Evolutionary conservation across 2,797 vertebrate species (phyloP), one percentile per base, ranked within the genome.

Genomic region (Rhinophrynus dorsalis): DNA sequence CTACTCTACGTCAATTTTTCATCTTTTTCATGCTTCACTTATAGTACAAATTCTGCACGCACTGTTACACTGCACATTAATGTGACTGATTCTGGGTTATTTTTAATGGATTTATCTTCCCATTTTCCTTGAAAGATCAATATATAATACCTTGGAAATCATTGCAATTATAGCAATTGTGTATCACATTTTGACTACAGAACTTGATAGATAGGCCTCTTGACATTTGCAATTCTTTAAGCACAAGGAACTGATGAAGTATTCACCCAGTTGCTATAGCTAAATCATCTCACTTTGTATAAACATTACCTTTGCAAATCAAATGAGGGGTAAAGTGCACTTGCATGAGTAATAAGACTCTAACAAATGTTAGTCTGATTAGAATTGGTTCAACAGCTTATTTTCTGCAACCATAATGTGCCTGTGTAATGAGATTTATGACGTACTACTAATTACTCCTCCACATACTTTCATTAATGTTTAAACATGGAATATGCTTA

Each of bases 231-330:
- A 64, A 42, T 65, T 24, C 42, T 24, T 56, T 40, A 65, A 72
- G 15, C 17, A 44, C 24, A 42, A 27, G 54, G 20, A 59, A 37
- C 23, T 64, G 26, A 65, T 65, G 48, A 17, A 33, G 23, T 20
- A 38, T 30, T 11, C 24, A 45, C 33, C 24, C 23, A 7, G 13
- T 24, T 50, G 3, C 24, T 13, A 13, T 9, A 33, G 33, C 23
- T 52, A 60, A 45, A 73, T 66, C 48, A 37, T 59, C 23, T 20
- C 6, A 37, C 54, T 17, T 40, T 66, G 47, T 45, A 73, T 73
- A 73, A 66, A 73, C 66, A 73, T 59, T 73, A 73, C 44, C 42
- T 59, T 54, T 52, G 30, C 62, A 60, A 66, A 45, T 52, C n/a
- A 59, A 73, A 73, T 66, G 69, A 66, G 20, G 62, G 62, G 62